Evolutionary conservation across 2,797 vertebrate genomes (phyloP), one percentile per base, ranked within the genome.

Genomic region (Gallinago solitaria): DNA sequence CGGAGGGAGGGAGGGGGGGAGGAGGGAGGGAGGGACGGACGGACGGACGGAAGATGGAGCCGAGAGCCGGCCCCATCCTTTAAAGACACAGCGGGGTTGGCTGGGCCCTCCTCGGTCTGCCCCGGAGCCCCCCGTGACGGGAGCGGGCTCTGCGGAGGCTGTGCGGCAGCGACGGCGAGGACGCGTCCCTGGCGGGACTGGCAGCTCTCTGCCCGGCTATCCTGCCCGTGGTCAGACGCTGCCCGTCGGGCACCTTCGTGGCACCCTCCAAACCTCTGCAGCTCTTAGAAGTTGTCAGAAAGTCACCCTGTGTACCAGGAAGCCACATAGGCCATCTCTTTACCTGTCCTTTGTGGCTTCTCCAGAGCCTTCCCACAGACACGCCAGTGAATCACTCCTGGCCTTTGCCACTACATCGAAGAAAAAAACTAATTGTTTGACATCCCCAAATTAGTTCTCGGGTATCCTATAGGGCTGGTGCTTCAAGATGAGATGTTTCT

Each of bases 11-110:
- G 35, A 37, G 35, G 24, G 24, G 41, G 84, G 80, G 53, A 20
- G 86, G 82, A 57, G 19, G 27, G 16, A 86, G 5, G 15, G 48
- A 50, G 13, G 48, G 48, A 27, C 25, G 93, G 71, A 65, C 35
- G 48, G 48, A 27, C 25, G 93, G 71, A 65, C 35, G 20, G 51
- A 91, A 63, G 45, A 47, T 47, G 91, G 35, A 70, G 59, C 47
- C 14, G 2, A 8, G 16, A 23, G 33, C 41, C 67, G 27, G 90
- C 69, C 73, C 64, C 83, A 10, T 77, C 80, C 76, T 69, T 93
- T 94, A 94, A 93, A 96, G 95, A 47, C 79, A 73, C 86, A 91
- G 88, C 9, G 15, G 16, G 32, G 16, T 9, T 11, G 32, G 30
- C 30, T 12, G 18, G 6, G 27, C 15, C 33, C 21, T 28, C 11